Evolutionary conservation across 2,113 vertebrate genomes (phyloP).

Genomic region (Colius striatus): DNA sequence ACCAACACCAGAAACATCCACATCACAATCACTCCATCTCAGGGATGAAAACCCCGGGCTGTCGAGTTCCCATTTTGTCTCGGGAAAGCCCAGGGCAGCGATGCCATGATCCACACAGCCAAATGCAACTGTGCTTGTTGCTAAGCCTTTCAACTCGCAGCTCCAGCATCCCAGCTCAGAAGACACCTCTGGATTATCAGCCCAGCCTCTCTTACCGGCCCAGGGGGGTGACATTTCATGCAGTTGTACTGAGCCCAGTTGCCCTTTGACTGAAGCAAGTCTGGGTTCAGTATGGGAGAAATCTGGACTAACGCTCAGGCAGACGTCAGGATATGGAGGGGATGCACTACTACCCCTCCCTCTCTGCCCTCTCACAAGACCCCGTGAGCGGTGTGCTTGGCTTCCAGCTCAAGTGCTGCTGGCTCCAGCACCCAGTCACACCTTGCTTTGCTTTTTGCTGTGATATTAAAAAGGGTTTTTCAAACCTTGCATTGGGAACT

Average conservation of each 20-base stretch:
- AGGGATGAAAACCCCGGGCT: fast-evolving
- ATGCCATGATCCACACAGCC: fast-evolving
- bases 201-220: not conserved
- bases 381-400: fast-evolving
- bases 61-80: not conserved
- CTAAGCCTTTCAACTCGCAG: not conserved
- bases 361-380: not conserved
- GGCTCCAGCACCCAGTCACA: not conserved
- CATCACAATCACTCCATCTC: not conserved
- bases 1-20: not conserved
- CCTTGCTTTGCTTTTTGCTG: not conserved
- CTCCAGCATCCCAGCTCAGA: not conserved
- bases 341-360: fast-evolving
- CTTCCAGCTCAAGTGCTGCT: not conserved
- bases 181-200: not conserved
- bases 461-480: not conserved
- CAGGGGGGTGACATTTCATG: not conserved
- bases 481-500: not conserved
- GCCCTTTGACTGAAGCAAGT: not conserved
- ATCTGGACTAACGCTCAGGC: fast-evolving
- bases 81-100: fast-evolving
- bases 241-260: not conserved
- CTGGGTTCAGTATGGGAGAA: not conserved
- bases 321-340: not conserved
- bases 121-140: fast-evolving